These are phyloP conservation scores for Actinopyga echinites DNA, from an alignment of 53 echinoderm and acorn worm species.

Conservation along the genomic window DNA sequence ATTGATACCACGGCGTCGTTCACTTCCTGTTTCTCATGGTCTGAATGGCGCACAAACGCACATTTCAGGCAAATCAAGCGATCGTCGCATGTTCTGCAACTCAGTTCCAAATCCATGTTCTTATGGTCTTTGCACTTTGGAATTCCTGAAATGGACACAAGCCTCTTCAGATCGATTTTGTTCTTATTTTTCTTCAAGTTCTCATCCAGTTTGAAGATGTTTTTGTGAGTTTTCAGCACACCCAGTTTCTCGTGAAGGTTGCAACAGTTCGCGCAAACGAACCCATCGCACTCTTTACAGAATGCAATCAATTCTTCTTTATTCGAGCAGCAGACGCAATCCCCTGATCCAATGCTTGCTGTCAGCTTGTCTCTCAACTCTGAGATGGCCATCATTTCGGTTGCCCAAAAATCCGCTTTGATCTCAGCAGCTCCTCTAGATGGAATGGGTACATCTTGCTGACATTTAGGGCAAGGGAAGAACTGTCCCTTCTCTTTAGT, in stretches of 20 bases:
- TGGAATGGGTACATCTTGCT: background rate
- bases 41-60: slow-evolving; percentile 11
- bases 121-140: slow-evolving; percentile 14
- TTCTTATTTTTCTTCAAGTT: slow-evolving; percentile 2
- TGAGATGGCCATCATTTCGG: slow-evolving; percentile 1
- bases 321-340: slow-evolving; percentile 10
- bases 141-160: background rate
- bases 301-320: slow-evolving; percentile 7
- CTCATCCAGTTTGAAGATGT: slow-evolving; percentile 32
- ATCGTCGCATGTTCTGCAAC: slow-evolving; percentile 27
- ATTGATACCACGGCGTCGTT: background rate
- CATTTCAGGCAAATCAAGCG: slow-evolving; percentile 22
- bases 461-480: slow-evolving; percentile 28
- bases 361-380: slow-evolving; percentile 27
- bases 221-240: background rate
- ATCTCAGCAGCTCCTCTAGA: slow-evolving; percentile 13
- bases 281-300: slow-evolving; percentile 26
- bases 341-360: background rate
- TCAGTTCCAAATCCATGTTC: slow-evolving; percentile 25
- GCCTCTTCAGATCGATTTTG: slow-evolving; percentile 28
- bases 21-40: slow-evolving; percentile 23
- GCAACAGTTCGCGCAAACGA: slow-evolving; percentile 35
- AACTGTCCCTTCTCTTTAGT: background rate
- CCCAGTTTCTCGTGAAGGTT: slow-evolving; percentile 3
- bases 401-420: slow-evolving; percentile 19